Conservation (phyloP, 2,113 vertebrate species). For the Dolichallabes microphthalmus region DNA sequence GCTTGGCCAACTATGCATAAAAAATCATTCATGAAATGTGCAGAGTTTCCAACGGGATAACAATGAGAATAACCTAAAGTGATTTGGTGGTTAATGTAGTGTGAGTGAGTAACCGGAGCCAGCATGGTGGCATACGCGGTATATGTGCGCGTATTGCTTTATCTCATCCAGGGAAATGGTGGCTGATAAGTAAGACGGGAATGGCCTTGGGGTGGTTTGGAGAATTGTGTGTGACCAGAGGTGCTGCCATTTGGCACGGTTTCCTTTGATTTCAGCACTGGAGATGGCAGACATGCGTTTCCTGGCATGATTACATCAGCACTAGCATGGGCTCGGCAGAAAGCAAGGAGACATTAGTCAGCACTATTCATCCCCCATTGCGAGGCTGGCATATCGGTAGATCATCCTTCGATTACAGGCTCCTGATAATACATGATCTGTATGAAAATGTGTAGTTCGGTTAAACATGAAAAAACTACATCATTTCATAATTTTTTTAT, state of each 20-base stretch:
- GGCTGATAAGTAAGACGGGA: not conserved
- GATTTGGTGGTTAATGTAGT: conserved; percentile 29
- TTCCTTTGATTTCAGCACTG: conserved; percentile 65
- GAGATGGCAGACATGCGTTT: conserved; percentile 67
- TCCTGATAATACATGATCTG: conserved; percentile 24
- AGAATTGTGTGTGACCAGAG: conserved; percentile 22
- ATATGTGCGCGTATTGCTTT: not conserved
- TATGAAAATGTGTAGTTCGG: not conserved
- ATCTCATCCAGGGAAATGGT: conserved; percentile 9
- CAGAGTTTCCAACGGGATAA: conserved; percentile 36
- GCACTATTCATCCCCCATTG: conserved; percentile 45
- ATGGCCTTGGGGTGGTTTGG: not conserved
- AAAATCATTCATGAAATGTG: conserved; percentile 49
- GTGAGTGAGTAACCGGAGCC: conserved; percentile 15
- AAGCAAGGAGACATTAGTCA: conserved; percentile 67
- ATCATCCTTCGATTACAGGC: conserved; percentile 37
- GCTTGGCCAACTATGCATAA: conserved; percentile 53
- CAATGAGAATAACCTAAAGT: conserved; percentile 29
- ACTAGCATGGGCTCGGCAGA: conserved; percentile 68
- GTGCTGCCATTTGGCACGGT: conserved; percentile 63
- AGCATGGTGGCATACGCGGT: not conserved
- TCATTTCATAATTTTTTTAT: conserved; percentile 2
- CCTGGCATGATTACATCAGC: conserved; percentile 74
- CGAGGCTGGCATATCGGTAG: conserved; percentile 31
- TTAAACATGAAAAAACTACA: not conserved